Base-by-base conservation (phyloP, 2,888 invertebrate species). In the Drosophila nr. perissopoda region DNA sequence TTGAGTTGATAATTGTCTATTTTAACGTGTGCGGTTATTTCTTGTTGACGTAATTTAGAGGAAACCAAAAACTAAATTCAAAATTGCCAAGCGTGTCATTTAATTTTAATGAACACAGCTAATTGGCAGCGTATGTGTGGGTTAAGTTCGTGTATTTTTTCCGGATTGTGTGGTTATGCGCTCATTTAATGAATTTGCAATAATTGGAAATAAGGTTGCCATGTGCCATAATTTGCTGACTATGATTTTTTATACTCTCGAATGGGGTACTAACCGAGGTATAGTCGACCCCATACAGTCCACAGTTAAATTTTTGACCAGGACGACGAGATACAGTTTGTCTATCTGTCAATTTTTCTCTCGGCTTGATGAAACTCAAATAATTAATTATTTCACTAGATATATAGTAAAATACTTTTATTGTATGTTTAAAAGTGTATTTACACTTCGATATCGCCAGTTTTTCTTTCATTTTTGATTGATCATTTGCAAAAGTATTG, bases 181-280 rank as follows among this genome's bases (percentile, higher is more conserved):
- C 54, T 64, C 53, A 65, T 78, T 73, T 63, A 69, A 57, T 67
- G 61, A 68, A 76, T 67, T 76, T 69, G 49, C 48, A 49, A 81
- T 80, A 68, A 81, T 72, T 78, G 65, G 67, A 45, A 61, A 57
- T 69, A 53, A 60, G 34, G 60, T 63, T 49, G 73, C 52, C 81
- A 70, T 64, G 69, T 85, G 73, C 54, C 67, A 79, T 49, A 75
- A 51, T 69, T 63, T 63, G 67, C 27, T 38, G 38, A 33, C 36
- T 38, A 16, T 48, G 27, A 48, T 27, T 16, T 29, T 56, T 4
- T 38, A 6, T 27, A n/a, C 29, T 21, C 29, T 40, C 10, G 16
- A 13, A 10, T 1, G 7, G 7, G 8, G 4, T 16, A 6, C 6
- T 29, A 27, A 21, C 5, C 8, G 5, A 21, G 1, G 25, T 16